Percentiles rank a stretch among this genome's conserved stretches.
Conservation (phyloP, 2,113 vertebrate genomes). For the Gallinago undulata region DNA sequence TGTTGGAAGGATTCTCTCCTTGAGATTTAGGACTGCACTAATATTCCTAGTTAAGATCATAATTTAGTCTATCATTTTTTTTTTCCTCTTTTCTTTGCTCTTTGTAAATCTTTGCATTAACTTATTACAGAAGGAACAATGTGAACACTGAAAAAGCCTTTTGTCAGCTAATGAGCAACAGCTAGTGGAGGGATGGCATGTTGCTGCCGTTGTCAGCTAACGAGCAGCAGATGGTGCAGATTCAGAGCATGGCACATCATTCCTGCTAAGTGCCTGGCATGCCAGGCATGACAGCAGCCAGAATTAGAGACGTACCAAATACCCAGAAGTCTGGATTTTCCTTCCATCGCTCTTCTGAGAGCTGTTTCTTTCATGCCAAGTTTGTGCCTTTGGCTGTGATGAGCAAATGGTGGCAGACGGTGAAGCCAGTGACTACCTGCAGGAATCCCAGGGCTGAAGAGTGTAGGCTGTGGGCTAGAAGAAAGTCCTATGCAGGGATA, state of each 20-base stretch:
- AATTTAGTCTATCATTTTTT: conserved; percentile 23
- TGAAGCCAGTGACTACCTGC: neutral
- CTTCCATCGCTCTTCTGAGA: neutral
- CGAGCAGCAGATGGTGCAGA: conserved; percentile 65
- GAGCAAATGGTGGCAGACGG: neutral
- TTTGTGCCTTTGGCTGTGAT: neutral
- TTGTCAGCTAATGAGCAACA: conserved; percentile 45
- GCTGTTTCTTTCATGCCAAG: neutral
- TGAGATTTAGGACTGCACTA: neutral
- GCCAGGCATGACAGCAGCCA: conserved; percentile 50
- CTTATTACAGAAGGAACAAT: conserved; percentile 27
- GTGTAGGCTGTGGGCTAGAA: neutral
- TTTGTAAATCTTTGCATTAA: conserved; percentile 20
- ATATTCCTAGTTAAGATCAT: conserved; percentile 2
- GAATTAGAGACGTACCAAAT: neutral
- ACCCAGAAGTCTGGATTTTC: neutral
- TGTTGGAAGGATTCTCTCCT: neutral
- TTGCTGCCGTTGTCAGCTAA: conserved; percentile 43
- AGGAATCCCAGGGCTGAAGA: neutral
- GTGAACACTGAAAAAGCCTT: neutral
- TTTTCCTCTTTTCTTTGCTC: conserved; percentile 3
- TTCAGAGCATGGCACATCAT: conserved; percentile 41
- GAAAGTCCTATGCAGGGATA: neutral
- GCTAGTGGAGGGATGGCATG: conserved; percentile 17
- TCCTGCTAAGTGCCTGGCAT: conserved; percentile 15